Evolutionary conservation across 2,888 invertebrate species (phyloP).

Genomic region (Synanthedon tipuliformis): DNA sequence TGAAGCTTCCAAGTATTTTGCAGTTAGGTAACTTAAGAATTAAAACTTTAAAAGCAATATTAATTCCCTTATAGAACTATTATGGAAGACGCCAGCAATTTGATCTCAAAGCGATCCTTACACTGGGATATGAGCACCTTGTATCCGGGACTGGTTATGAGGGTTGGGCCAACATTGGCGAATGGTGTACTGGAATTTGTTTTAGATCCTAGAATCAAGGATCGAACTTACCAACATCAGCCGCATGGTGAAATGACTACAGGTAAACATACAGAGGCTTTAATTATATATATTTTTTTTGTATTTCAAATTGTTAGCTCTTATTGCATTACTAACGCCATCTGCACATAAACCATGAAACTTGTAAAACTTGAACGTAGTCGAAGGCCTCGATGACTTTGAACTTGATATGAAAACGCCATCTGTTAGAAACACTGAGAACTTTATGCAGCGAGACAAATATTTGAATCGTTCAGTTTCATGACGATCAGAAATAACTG

Average conservation of each 20-base stretch:
- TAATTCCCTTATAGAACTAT: conserved; percentile 58
- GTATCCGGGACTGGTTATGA: conserved; percentile 81
- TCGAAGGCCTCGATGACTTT: conserved; percentile 19
- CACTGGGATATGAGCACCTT: conserved; percentile 80
- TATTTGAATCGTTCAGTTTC: too few species aligned
- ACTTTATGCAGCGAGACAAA: conserved; percentile 6
- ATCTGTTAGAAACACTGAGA: conserved; percentile 19
- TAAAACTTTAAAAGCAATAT: conserved; percentile 1
- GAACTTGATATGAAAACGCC: conserved; percentile 29
- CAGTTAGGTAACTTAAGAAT: not conserved
- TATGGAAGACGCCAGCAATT: conserved; percentile 74
- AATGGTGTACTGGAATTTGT: conserved; percentile 82
- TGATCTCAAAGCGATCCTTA: conserved; percentile 78
- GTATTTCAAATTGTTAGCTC: not conserved
- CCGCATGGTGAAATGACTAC: conserved; percentile 71
- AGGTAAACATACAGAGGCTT: conserved; percentile 46
- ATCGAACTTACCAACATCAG: conserved; percentile 63
- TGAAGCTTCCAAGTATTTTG: not conserved
- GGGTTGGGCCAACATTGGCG: conserved; percentile 78
- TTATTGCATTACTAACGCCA: conserved; percentile 21
- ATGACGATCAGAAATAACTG: too few species aligned
- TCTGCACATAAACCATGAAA: conserved; percentile 22
- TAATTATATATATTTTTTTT: not conserved
- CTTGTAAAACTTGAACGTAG: conserved; percentile 7
- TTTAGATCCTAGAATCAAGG: conserved; percentile 72